Evolutionary conservation across 2,113 vertebrate genomes (phyloP).

Genomic region (Toxotes jaculatrix): DNA sequence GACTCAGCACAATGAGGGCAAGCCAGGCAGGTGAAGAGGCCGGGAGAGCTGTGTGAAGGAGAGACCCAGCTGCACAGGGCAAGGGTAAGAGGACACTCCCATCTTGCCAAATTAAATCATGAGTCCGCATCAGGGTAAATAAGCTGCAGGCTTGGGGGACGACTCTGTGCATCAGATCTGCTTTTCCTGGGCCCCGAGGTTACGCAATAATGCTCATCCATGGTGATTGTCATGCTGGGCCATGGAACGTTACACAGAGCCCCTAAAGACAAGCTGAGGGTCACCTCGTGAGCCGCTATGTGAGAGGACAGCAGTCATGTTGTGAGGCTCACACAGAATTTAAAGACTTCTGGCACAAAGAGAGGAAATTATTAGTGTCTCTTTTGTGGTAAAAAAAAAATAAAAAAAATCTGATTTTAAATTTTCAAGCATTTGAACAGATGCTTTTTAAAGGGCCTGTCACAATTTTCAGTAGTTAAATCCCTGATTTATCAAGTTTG

Average conservation of each 20-base stretch:
- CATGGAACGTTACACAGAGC: neutral
- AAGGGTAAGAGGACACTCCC: conserved; percentile 57
- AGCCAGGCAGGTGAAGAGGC: conserved; percentile 36
- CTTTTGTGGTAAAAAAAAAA: neutral
- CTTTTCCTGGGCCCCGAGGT: conserved; percentile 23
- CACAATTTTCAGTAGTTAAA: neutral
- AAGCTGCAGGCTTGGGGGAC: conserved; percentile 26
- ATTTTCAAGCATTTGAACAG: neutral
- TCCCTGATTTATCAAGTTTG: neutral
- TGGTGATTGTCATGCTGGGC: conserved; percentile 31
- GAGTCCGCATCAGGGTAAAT: conserved; percentile 41
- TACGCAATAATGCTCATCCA: conserved; percentile 45
- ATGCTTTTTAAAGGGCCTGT: conserved; percentile 4
- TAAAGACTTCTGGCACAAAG: conserved; percentile 25
- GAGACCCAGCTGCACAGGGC: conserved; percentile 33
- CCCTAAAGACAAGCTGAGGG: conserved; percentile 51
- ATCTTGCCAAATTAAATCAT: conserved; percentile 69
- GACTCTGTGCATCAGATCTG: conserved; percentile 33
- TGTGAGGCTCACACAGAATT: conserved; percentile 4
- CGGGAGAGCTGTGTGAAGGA: conserved; percentile 3
- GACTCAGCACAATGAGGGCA: conserved; percentile 37
- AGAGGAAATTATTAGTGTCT: neutral
- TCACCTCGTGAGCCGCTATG: conserved; percentile 41
- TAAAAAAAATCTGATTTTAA: neutral
- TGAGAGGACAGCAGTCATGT: conserved; percentile 35